Conservation (phyloP, 2,113 vertebrate species). For the Lanius ludovicianus region DNA sequence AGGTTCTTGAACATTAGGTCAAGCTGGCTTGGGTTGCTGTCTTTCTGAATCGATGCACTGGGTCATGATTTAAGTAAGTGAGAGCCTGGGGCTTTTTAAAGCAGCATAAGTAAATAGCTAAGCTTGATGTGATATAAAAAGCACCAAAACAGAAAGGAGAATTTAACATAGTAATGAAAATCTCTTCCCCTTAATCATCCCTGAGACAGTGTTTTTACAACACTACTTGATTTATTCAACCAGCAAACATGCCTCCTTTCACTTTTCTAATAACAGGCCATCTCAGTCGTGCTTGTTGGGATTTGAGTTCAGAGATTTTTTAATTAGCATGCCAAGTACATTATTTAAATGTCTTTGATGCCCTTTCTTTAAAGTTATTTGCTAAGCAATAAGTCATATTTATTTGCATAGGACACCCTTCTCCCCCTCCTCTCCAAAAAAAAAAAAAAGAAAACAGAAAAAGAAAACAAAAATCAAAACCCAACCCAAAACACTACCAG, state of each 20-base stretch:
- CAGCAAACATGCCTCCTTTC: constrained; percentile 23
- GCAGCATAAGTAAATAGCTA: background rate
- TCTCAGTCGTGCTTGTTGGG: constrained; percentile 1
- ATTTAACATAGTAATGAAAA: constrained; percentile 52
- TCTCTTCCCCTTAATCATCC: constrained; percentile 53
- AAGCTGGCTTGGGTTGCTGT: background rate
- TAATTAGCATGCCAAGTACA: background rate
- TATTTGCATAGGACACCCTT: background rate
- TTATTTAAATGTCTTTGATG: constrained; percentile 43
- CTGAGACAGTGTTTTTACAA: constrained; percentile 51
- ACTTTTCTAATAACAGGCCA: constrained; percentile 38
- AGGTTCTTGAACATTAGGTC: background rate
- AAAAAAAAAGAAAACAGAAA: background rate
- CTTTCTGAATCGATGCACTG: background rate
- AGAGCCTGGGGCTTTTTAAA: background rate
- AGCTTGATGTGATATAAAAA: constrained; percentile 34
- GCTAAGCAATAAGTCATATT: constrained; percentile 11
- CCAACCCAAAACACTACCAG: background rate
- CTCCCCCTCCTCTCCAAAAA: background rate
- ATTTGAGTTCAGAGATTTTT: background rate
- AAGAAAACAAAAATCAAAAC: background rate
- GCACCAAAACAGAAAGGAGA: constrained; percentile 49
- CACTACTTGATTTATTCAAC: constrained; percentile 29
- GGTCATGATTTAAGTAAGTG: background rate
- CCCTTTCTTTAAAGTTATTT: constrained; percentile 26